These are phyloP conservation scores for Xerus inauris DNA, from an alignment of 2,113 vertebrate genomes.

Conservation along the genomic window DNA sequence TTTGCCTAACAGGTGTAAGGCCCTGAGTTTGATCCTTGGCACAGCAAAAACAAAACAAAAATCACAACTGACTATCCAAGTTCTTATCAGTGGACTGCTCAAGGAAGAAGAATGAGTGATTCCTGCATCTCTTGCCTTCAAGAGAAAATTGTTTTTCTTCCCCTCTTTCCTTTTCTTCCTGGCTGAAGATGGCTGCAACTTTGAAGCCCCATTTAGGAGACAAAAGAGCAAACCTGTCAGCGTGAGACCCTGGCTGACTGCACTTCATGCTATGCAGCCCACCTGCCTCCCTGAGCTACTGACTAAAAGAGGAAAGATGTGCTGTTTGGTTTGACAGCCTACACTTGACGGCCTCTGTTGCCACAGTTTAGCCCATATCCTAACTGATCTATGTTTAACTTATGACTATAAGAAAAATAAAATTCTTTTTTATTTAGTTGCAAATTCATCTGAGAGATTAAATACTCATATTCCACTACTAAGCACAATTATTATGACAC, in stretches of 20 bases:
- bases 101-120: neutral
- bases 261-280: neutral
- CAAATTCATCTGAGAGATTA: neutral
- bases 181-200: neutral
- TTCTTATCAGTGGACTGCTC: neutral
- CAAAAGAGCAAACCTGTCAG: neutral
- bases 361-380: neutral
- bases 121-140: neutral
- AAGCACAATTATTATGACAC: conserved; percentile 34
- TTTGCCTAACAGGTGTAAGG: neutral
- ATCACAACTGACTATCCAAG: neutral
- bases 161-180: neutral
- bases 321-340: neutral
- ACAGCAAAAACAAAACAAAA: neutral
- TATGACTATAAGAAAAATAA: neutral
- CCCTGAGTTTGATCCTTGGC: neutral
- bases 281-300: neutral
- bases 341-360: neutral
- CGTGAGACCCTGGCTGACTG: neutral
- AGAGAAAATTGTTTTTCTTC: neutral
- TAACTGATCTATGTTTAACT: neutral
- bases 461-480: conserved; percentile 10
- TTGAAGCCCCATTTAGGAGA: neutral
- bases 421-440: neutral
- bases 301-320: neutral